phyloP scores from a whole-genome alignment of 2,797 vertebrate genomes.

The Phrynocephalus vlangalii region DNA sequence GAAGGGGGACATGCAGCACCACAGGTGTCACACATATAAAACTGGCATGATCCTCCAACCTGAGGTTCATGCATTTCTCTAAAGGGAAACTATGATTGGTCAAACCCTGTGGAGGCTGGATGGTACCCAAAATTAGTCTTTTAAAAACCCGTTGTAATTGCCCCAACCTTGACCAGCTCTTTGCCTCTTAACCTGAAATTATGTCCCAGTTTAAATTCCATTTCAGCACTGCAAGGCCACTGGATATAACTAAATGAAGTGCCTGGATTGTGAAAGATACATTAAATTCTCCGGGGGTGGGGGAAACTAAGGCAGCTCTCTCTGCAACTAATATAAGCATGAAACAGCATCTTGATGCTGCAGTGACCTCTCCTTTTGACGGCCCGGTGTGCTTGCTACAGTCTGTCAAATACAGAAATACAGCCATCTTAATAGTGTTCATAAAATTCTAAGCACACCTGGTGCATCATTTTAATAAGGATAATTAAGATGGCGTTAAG shows the following conservation, averaged over 20 bases:
- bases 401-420: conserved; percentile 46
- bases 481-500: conserved; percentile 70
- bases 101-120: not conserved
- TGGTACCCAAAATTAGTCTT: not conserved
- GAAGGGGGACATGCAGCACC: too few species aligned
- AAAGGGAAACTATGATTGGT: too few species aligned
- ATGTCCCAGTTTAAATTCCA: not conserved
- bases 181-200: not conserved
- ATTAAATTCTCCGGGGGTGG: not conserved
- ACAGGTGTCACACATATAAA: too few species aligned
- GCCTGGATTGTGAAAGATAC: not conserved
- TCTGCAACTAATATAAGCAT: not conserved
- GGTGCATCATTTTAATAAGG: conserved; percentile 64
- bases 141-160: not conserved
- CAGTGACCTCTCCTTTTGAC: not conserved
- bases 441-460: conserved; percentile 68
- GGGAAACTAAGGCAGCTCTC: not conserved
- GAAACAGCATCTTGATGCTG: not conserved
- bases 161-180: not conserved
- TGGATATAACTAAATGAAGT: not conserved
- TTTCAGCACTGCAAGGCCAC: not conserved
- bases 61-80: too few species aligned
- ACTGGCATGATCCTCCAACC: too few species aligned
- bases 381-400: conserved; percentile 1
- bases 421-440: conserved; percentile 52